phyloP scores from a whole-genome alignment of 2,113 vertebrate species.

The Aptenodytes forsteri region DNA sequence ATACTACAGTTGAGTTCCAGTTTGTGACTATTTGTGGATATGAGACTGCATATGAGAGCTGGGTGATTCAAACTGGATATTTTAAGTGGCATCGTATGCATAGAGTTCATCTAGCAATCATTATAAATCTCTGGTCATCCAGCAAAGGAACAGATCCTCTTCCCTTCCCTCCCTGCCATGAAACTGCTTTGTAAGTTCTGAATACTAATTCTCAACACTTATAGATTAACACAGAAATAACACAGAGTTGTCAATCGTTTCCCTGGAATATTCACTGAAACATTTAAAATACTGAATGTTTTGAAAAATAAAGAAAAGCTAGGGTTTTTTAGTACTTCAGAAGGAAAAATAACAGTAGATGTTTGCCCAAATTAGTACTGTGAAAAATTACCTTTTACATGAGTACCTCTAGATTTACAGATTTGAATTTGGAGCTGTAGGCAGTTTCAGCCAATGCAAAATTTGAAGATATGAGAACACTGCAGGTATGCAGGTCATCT shows the following conservation, averaged over 20 bases:
- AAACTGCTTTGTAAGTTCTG: not conserved
- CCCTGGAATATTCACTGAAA: not conserved
- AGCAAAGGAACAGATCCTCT: not conserved
- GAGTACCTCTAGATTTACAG: not conserved
- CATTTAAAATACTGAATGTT: not conserved
- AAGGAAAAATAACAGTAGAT: not conserved
- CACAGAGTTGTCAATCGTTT: not conserved
- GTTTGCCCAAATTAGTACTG: not conserved
- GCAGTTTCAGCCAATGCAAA: not conserved
- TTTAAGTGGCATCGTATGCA: not conserved
- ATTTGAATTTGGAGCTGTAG: not conserved
- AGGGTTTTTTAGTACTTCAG: not conserved
- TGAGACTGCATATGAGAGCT: not conserved
- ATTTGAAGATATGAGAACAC: not conserved
- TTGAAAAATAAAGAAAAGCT: not conserved
- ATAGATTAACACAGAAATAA: not conserved
- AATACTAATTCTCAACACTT: not conserved
- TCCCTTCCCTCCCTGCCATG: not conserved
- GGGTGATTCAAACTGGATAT: not conserved
- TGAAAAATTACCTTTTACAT: not conserved
- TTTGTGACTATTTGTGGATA: not conserved
- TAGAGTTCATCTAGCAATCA: not conserved
- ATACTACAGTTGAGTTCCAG: not conserved
- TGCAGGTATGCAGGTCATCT: accelerated
- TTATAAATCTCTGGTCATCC: not conserved